A percentile compares a stretch with the other conserved stretches of the same genome.
Conservation (phyloP, 2,797 vertebrate genomes). For the Micropoecilia bifurca region DNA sequence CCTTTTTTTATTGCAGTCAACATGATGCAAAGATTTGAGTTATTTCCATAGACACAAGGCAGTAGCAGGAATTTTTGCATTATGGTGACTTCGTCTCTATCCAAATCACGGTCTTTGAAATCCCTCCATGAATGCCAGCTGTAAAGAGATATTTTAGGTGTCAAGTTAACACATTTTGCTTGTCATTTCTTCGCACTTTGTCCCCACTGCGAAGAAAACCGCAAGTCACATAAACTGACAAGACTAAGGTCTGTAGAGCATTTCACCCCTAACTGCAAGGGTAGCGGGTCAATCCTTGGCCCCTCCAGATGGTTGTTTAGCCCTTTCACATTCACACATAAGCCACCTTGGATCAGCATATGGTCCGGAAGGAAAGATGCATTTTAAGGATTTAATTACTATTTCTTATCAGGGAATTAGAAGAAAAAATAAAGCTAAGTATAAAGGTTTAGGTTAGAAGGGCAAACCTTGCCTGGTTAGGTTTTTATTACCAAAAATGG, state of each 20-base stretch:
- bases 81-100: background rate
- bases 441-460: background rate
- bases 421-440: background rate
- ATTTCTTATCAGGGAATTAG: background rate
- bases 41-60: background rate
- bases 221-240: background rate
- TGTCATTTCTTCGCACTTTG: background rate
- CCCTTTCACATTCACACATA: conserved; percentile 5
- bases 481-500: background rate
- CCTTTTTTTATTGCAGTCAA: no score
- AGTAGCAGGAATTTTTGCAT: background rate
- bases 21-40: background rate
- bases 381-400: background rate
- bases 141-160: background rate
- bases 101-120: background rate
- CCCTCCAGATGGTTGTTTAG: conserved; percentile 15
- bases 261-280: conserved; percentile 7
- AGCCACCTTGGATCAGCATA: conserved; percentile 3
- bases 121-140: background rate
- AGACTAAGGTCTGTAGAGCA: background rate
- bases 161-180: background rate
- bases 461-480: background rate
- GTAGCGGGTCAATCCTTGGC: background rate
- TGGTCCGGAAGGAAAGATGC: conserved; percentile 2
- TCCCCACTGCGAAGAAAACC: background rate